Evolutionary conservation across 2,113 vertebrate species (phyloP), one percentile per base, ranked within the genome.

Genomic region (Syrrhaptes paradoxus): DNA sequence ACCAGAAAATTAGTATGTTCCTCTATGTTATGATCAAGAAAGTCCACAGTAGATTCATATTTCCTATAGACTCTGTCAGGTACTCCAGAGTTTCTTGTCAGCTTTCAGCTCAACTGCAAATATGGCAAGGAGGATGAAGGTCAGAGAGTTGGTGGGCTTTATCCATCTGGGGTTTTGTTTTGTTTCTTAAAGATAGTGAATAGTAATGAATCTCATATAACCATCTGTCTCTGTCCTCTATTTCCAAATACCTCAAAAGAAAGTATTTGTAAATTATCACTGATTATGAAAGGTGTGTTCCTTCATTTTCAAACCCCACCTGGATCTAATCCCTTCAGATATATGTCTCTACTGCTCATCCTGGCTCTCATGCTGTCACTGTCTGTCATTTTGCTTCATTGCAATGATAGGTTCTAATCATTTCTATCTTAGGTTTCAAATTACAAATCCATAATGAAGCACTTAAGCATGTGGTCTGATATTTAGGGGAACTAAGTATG

Each of bases 361-460:
- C 51, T 71, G 25, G 34, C 38, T 90, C 31, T 88, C 34, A 41
- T 29, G 8, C 21, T 86, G 31, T 45, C 63, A 88, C 43, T 49
- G 34, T 68, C 73, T 85, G 63, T 67, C 19, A 78, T 92, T 92
- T 86, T 75, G 11, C 49, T 74, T 86, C 78, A 90, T 65, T 74
- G 49, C 65, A 86, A 34, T 81, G 73, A 85, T 28, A 77, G 31
- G 41, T 46, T 88, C 36, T 90, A 90, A 89, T 93, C 2, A 85
- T 78, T 88, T 86, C 72, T 78, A 22, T 54, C 61, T 90, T 72
- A 78, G 57, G 61, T 87, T 90, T 86, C 49, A 84, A 81, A 85
- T 87, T 93, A 72, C 49, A 82, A 54, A 88, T 82, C 34, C 73
- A 78, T 93, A 96, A 90, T 85, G 83, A 89, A 94, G 61, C 22